phyloP scores from a whole-genome alignment of 1,140 invertebrate species.

The Doryteuthis pealeii region DNA sequence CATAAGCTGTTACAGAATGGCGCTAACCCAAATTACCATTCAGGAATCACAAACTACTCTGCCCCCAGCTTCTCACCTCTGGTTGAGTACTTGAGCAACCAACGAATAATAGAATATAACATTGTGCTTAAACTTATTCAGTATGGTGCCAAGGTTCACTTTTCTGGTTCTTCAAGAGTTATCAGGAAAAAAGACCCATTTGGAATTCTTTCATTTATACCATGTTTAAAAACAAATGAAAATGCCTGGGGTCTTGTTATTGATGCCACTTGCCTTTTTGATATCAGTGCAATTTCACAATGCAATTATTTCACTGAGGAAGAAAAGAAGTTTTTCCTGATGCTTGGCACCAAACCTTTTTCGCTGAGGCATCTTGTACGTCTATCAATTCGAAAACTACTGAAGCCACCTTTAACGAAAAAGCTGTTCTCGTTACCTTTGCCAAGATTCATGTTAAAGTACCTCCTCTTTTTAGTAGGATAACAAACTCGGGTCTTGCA shows the following conservation, averaged over 20 bases:
- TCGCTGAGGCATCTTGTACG: slow-evolving; percentile 37
- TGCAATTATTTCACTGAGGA: slow-evolving; percentile 22
- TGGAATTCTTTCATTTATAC: slow-evolving; percentile 41
- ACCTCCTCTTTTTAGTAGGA: slow-evolving; percentile 36
- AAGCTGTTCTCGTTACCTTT: slow-evolving; percentile 36
- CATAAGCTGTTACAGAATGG: slow-evolving; percentile 65
- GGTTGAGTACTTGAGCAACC: slow-evolving; percentile 79
- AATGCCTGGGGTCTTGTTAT: slow-evolving; percentile 37
- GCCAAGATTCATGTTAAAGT: slow-evolving; percentile 39
- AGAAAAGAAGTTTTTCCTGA: slow-evolving; percentile 27
- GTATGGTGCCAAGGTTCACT: slow-evolving; percentile 70
- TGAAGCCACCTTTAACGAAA: slow-evolving; percentile 27
- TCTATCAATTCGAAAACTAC: slow-evolving; percentile 22
- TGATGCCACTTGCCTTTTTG: slow-evolving; percentile 30
- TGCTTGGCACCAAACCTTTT: slow-evolving; percentile 22
- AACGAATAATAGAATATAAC: slow-evolving; percentile 67
- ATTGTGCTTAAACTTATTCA: slow-evolving; percentile 75
- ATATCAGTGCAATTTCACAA: slow-evolving; percentile 28
- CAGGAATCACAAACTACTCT: slow-evolving; percentile 61
- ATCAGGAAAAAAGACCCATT: slow-evolving; percentile 36
- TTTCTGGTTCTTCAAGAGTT: slow-evolving; percentile 23
- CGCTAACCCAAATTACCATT: slow-evolving; percentile 66
- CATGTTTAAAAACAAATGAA: slow-evolving; percentile 23
- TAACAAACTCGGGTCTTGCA: background rate
- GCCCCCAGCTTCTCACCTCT: slow-evolving; percentile 69